Evolutionary conservation across 2,888 invertebrate genomes (phyloP), one percentile per base, ranked within the genome.

Genomic region (Hoplodrina ambigua): DNA sequence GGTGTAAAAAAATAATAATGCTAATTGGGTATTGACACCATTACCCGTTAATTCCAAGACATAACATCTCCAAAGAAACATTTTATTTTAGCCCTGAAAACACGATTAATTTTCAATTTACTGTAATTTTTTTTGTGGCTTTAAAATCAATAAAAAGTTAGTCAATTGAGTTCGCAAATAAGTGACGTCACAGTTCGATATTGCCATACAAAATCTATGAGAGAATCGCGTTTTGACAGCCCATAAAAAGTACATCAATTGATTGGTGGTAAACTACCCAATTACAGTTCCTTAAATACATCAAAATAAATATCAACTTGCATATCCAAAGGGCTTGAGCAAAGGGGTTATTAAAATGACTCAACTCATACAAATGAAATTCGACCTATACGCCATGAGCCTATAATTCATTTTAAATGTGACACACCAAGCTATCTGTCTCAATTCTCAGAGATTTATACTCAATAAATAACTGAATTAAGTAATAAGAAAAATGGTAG

Each of bases 371-470:
- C 63, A 66, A 72, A 55, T 74, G 72, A 84, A 67, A 82, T 77
- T 67, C 57, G 78, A 78, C 72, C 81, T 67, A 76, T 52, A 77
- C 54, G 61, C 33, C 33, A 67, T 17, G 57, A 49, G 50, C 17
- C 62, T 41, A 82, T 83, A 82, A 73, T 69, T 83, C 80, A 83
- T 82, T 66, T 54, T 11, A 20, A 80, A 83, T 75, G 83, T 71
- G 83, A 83, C 82, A 80, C 67, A 57, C 57, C 19, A 46, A 68
- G 63, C 64, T 55, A 73, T 80, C 68, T 59, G 75, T 82, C 83
- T 83, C 73, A 77, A 84, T 83, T 82, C 55, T 55, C 33, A 17
- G 30, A 78, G 82, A 83, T 84, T 83, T 84, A 83, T 73, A 30
- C 61, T 70, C 55, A 64, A 52, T 69, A 80, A 77, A 77, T 77